Percentiles rank a stretch among this genome's conserved stretches.
phyloP scores from a whole-genome alignment of 2,797 vertebrate species.

The Pseudochirops corinnae region DNA sequence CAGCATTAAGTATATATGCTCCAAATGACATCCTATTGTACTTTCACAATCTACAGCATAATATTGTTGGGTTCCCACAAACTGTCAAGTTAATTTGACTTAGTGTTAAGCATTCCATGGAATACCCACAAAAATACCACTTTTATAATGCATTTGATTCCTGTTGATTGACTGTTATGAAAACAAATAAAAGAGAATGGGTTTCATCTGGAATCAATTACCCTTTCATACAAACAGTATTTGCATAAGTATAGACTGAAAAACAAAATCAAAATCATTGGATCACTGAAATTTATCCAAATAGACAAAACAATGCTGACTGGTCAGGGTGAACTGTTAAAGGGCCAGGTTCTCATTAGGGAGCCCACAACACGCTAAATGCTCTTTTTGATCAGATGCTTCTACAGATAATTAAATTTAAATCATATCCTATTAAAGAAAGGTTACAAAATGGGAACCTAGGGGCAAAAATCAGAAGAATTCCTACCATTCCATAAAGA shows the following conservation, averaged over 20 bases:
- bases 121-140: constrained; percentile 25
- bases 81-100: not conserved
- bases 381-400: not conserved
- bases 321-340: not conserved
- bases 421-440: not conserved
- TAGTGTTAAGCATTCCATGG: not conserved
- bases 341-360: not conserved
- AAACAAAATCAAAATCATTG: not conserved
- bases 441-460: not conserved
- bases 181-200: not conserved
- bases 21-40: not conserved
- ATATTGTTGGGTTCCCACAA: not conserved
- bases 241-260: constrained; percentile 23
- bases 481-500: not conserved
- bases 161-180: not conserved
- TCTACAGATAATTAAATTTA: not conserved
- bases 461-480: not conserved
- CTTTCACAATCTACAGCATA: not conserved
- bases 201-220: not conserved
- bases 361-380: not conserved
- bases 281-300: not conserved
- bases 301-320: not conserved
- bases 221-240: constrained; percentile 40
- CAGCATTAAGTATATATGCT: too few relatives aligned
- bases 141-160: constrained; percentile 24